These are phyloP conservation scores for Protophormia terraenovae DNA, from an alignment of 2,888 invertebrate genomes.

Conservation along the genomic window DNA sequence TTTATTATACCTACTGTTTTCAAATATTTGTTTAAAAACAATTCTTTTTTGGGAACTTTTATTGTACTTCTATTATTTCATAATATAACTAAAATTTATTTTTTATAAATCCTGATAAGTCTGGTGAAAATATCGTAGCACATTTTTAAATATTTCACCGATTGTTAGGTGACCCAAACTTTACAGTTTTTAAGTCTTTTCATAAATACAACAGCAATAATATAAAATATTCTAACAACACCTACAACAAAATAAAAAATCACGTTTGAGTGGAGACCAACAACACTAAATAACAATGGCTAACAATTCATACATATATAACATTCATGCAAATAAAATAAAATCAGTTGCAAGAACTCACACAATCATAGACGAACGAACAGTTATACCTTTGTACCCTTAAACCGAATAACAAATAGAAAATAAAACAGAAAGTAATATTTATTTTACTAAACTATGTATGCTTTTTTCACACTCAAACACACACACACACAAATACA, in stretches of 20 bases:
- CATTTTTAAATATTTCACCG: constrained; percentile 3
- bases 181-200: constrained; percentile 44
- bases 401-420: constrained; percentile 4
- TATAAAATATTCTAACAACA: constrained; percentile 28
- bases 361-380: neutral
- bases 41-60: too few species aligned
- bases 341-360: constrained; percentile 25
- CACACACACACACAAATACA: neutral
- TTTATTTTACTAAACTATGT: constrained; percentile 29
- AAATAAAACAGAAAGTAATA: constrained; percentile 36
- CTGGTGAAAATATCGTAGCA: neutral
- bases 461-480: constrained; percentile 17
- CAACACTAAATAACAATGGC: constrained; percentile 11
- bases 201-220: constrained; percentile 25
- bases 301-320: neutral
- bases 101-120: neutral
- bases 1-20: too few species aligned
- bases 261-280: constrained; percentile 31
- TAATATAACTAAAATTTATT: neutral
- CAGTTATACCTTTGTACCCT: neutral
- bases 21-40: too few species aligned
- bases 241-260: constrained; percentile 20
- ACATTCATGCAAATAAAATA: neutral
- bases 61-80: too few species aligned
- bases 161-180: constrained; percentile 31